Base-by-base conservation (phyloP, 2,797 vertebrate genomes). In the Syngnathus acus region DNA sequence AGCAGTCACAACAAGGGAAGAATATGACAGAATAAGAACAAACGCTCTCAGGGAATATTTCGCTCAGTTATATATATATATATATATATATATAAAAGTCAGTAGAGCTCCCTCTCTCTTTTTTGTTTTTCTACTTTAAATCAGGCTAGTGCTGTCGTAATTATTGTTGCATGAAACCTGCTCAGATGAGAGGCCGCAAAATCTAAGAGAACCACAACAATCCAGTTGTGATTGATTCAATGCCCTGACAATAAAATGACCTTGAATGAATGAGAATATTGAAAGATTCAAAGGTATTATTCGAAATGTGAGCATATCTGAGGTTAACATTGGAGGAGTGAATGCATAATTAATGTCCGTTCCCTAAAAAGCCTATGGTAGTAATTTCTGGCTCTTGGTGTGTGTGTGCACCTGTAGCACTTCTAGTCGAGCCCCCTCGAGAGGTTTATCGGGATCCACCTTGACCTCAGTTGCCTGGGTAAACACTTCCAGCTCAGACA, bases 381-480 rank as follows among this genome's bases (percentile, higher is more conserved):
- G 6, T 60, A 1, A 55, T 54, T 65, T 55, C 42, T 37, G 40
- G 0, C 43, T 72, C 32, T 53, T 51, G 17, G 1, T 48, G 23
- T 10, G 11, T 54, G 40, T 54, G 39, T 60, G 5, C 64, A 43
- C 96, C 96, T 98, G 93, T 60, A 99, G 86, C 0, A 86, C 90
- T 1, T 90, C 88, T 65, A 97, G 89, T 37, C 95, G 92, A 48
- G 88, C 91, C 0, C 94, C 95, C 81, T 99, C 94, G 64, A 99
- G 85, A 0, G 96, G 94, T 66, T 99, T 99, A 83, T 99, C 96
- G 0, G 97, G 96, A 84, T 96, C 97, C 92, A 97, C 95, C 79
- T 98, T 98, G 72, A 99, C 82, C 78, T 93, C 94, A 48, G 48
- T 65, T 0, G 91, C 80, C 77, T 87, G 85, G 67, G 51, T 50